These are phyloP conservation scores for Ormyrus pomaceus DNA, from an alignment of 2,888 invertebrate species.

Conservation along the genomic window DNA sequence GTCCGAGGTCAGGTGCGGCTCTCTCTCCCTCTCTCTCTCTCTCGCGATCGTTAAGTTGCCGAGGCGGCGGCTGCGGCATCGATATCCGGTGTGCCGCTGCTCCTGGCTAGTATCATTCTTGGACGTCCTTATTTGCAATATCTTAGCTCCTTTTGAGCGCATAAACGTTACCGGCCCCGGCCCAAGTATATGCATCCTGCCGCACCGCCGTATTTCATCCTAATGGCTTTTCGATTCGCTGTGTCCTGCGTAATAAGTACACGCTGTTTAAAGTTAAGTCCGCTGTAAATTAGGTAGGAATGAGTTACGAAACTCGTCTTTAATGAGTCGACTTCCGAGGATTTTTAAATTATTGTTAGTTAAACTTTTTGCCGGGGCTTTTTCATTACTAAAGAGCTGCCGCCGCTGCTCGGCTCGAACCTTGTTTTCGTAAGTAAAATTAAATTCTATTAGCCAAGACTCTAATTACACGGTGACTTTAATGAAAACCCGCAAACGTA, in stretches of 20 bases:
- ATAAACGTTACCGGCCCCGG: background rate
- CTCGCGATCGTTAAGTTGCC: conserved; percentile 62
- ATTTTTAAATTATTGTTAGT: too few species aligned
- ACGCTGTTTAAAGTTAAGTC: background rate
- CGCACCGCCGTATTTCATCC: conserved; percentile 31
- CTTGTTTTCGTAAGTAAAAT: too few species aligned
- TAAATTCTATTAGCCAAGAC: background rate
- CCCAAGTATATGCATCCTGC: conserved; percentile 19
- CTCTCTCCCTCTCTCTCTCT: too few species aligned
- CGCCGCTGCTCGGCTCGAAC: too few species aligned
- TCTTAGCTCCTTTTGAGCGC: conserved; percentile 27
- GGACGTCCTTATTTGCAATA: conserved; percentile 51
- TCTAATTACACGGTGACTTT: background rate
- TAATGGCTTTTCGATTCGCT: conserved; percentile 30
- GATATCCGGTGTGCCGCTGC: conserved; percentile 64
- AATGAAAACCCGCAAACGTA: too few species aligned
- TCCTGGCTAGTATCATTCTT: conserved; percentile 56
- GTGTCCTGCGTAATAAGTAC: conserved; percentile 23
- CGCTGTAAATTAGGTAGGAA: too few species aligned
- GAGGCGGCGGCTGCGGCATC: conserved; percentile 48
- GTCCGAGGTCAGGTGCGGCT: conserved; percentile 40
- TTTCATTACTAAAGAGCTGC: too few species aligned
- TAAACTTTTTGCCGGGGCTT: too few species aligned
- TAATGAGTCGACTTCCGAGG: conserved; percentile 2
- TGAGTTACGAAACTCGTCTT: conserved; percentile 18